phyloP scores from a whole-genome alignment of 2,888 invertebrate species.

The Caenorhabditis sp. region DNA sequence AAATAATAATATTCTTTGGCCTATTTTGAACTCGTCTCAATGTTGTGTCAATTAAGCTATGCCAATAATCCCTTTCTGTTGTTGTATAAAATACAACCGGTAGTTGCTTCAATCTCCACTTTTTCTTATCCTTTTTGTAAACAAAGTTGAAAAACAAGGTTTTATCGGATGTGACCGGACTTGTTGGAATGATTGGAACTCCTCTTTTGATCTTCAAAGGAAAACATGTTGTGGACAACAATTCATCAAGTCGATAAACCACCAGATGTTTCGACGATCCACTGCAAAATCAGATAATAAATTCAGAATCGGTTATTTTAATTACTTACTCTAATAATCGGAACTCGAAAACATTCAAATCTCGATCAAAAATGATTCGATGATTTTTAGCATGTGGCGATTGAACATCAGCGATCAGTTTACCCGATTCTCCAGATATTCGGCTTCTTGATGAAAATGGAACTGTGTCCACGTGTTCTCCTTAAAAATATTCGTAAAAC shows the following conservation, averaged over 20 bases:
- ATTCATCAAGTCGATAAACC: constrained; percentile 57
- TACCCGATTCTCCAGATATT: constrained; percentile 43
- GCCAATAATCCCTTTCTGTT: constrained; percentile 56
- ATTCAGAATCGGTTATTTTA: background rate
- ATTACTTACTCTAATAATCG: constrained; percentile 54
- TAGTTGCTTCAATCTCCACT: constrained; percentile 63
- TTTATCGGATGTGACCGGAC: constrained; percentile 32
- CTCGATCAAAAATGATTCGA: constrained; percentile 56
- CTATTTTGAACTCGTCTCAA: constrained; percentile 72
- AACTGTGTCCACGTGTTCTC: constrained; percentile 25
- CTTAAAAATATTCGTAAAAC: constrained; percentile 8
- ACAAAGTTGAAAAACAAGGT: constrained; percentile 68
- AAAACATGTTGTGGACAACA: constrained; percentile 43
- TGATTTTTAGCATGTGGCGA: constrained; percentile 58
- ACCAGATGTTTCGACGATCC: constrained; percentile 47
- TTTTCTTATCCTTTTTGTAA: constrained; percentile 61
- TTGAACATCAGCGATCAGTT: constrained; percentile 46
- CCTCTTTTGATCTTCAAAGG: constrained; percentile 51
- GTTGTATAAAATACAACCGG: constrained; percentile 50
- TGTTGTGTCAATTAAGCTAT: constrained; percentile 45
- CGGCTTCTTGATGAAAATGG: constrained; percentile 37
- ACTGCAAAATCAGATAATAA: constrained; percentile 31
- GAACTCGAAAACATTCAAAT: constrained; percentile 56
- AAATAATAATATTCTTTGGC: constrained; percentile 80
- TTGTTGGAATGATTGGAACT: constrained; percentile 42